Conservation (phyloP, 2,113 vertebrate species). For the Pygoscelis adeliae region DNA sequence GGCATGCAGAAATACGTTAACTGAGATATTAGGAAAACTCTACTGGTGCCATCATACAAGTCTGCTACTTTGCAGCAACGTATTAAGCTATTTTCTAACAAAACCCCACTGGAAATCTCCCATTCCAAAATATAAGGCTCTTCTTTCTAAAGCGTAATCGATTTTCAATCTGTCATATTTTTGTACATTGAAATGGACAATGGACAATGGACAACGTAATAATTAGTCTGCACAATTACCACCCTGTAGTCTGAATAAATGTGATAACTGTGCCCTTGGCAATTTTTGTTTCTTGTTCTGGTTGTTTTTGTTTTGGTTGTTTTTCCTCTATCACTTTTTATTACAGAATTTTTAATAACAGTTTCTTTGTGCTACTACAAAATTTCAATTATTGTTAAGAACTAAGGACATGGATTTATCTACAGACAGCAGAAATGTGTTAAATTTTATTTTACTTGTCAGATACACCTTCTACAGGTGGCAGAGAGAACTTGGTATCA, state of each 20-base stretch:
- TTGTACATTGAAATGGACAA: neutral
- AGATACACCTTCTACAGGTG: neutral
- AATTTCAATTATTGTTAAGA: neutral
- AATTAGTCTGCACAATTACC: neutral
- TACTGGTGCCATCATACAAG: neutral
- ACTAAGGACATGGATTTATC: neutral
- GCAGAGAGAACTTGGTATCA: neutral
- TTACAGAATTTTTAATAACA: neutral
- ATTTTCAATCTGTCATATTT: neutral
- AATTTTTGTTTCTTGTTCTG: neutral
- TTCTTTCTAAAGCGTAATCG: neutral
- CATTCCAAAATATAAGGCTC: neutral
- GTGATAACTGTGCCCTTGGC: neutral
- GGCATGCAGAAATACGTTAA: neutral
- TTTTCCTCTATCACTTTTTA: neutral
- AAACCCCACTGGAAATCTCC: neutral
- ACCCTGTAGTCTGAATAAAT: neutral
- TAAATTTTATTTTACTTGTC: neutral
- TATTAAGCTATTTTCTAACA: neutral
- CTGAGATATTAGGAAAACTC: neutral
- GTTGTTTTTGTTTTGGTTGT: neutral
- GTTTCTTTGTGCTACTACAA: neutral
- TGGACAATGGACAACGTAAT: no score
- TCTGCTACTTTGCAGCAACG: neutral
- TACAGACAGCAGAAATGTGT: neutral